Evolutionary conservation across 2,797 vertebrate genomes (phyloP).

Genomic region (Nyctalus aviator): DNA sequence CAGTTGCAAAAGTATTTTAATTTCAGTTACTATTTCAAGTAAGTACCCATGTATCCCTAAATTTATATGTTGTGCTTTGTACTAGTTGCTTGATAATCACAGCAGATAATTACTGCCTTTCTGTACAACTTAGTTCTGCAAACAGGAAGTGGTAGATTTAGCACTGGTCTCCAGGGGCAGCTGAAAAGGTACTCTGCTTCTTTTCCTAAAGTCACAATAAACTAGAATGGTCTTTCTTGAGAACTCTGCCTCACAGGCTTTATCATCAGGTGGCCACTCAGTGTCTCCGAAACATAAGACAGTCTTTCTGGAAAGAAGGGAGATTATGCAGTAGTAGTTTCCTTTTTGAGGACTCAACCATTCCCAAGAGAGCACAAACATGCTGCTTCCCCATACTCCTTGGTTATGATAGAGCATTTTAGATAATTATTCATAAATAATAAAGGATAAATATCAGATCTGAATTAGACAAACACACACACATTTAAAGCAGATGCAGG

Average conservation of each 20-base stretch:
- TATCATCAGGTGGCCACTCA: neutral
- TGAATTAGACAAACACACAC: neutral
- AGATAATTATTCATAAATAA: neutral
- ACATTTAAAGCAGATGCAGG: conserved; percentile 20
- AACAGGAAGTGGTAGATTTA: neutral
- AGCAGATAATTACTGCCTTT: neutral
- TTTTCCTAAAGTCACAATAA: neutral
- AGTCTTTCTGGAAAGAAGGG: neutral
- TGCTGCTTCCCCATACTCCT: neutral
- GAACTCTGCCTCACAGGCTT: neutral
- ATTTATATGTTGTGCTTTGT: neutral
- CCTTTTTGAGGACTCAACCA: neutral
- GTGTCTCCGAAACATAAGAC: neutral
- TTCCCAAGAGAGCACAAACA: neutral
- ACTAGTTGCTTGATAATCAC: neutral
- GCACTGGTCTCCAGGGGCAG: neutral
- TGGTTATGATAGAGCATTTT: neutral
- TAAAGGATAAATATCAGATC: neutral
- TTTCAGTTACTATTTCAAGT: neutral
- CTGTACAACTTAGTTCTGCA: neutral
- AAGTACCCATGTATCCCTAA: neutral
- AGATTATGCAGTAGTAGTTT: neutral
- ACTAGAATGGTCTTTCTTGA: neutral
- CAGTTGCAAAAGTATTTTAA: neutral
- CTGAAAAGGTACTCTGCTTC: neutral